phyloP scores from a whole-genome alignment of 2,797 vertebrate species.

The Streptopelia turtur region DNA sequence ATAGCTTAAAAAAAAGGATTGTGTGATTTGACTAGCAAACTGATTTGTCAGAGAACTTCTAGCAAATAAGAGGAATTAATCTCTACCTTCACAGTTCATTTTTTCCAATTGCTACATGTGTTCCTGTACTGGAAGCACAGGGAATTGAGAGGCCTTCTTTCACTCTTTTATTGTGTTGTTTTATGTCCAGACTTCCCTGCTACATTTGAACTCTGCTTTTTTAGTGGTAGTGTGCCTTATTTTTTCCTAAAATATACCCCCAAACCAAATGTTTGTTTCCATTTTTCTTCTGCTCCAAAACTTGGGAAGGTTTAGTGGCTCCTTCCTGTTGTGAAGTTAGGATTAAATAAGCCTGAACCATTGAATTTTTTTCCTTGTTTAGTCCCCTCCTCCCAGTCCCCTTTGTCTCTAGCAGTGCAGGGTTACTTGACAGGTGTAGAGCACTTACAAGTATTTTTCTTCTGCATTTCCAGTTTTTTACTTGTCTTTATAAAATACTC shows the following conservation, averaged over 20 bases:
- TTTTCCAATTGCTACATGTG: background rate
- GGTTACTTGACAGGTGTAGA: background rate
- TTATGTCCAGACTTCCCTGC: background rate
- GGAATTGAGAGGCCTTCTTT: background rate
- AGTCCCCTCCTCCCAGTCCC: background rate
- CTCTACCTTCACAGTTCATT: background rate
- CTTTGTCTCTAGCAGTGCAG: background rate
- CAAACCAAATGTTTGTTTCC: background rate
- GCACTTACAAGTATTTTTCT: background rate
- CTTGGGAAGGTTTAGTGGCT: background rate
- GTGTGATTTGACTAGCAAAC: background rate
- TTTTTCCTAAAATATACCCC: background rate
- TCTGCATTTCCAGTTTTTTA: background rate
- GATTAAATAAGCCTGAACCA: background rate
- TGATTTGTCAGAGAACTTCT: background rate
- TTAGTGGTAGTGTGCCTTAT: background rate
- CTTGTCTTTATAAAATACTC: background rate
- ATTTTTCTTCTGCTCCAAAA: conserved; percentile 6
- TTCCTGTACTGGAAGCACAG: background rate
- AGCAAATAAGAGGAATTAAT: background rate
- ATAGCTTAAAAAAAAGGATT: background rate
- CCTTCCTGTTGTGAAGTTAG: background rate
- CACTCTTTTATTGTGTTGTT: background rate
- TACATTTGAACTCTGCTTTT: background rate
- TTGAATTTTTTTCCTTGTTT: background rate